Percentiles rank a stretch among this genome's conserved stretches.
Conservation (phyloP, 2,888 invertebrate species). For the Rhyacophila evoluta region DNA sequence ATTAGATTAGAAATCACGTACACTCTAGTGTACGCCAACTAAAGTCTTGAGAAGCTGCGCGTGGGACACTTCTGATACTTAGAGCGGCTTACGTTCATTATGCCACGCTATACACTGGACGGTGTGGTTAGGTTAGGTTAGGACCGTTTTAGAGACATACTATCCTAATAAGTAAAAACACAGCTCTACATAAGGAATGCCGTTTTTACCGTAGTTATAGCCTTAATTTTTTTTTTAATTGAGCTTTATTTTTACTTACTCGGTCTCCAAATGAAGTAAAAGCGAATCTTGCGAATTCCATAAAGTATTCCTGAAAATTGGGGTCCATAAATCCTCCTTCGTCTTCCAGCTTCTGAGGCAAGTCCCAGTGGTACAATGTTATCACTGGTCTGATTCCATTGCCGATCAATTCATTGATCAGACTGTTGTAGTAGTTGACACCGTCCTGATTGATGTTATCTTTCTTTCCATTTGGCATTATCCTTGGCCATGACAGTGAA, state of each 20-base stretch:
- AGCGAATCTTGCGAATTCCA: constrained; percentile 32
- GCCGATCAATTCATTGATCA: constrained; percentile 67
- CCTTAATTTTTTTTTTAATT: too few relatives aligned
- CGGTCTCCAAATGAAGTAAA: constrained; percentile 33
- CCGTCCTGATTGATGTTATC: constrained; percentile 65
- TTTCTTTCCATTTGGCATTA: constrained; percentile 69
- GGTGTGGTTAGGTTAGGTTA: too few relatives aligned
- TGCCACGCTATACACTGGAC: too few relatives aligned
- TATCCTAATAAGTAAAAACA: neutral
- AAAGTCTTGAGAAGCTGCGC: too few relatives aligned
- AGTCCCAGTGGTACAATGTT: constrained; percentile 64
- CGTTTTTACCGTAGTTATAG: too few relatives aligned
- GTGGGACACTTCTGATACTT: too few relatives aligned
- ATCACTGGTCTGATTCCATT: constrained; percentile 68
- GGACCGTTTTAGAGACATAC: neutral
- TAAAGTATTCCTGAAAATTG: constrained; percentile 26
- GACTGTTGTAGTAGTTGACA: constrained; percentile 66
- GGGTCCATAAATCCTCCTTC: constrained; percentile 60
- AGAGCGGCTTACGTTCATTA: too few relatives aligned
- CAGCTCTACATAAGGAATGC: too few relatives aligned
- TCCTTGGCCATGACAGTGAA: constrained; percentile 69
- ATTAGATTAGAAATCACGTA: too few relatives aligned
- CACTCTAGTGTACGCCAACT: too few relatives aligned
- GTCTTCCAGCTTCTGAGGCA: constrained; percentile 61
- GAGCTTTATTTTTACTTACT: constrained; percentile 26